Evolutionary conservation across 2,113 vertebrate genomes (phyloP), one percentile per base, ranked within the genome.

Genomic region (Halcyon senegalensis): DNA sequence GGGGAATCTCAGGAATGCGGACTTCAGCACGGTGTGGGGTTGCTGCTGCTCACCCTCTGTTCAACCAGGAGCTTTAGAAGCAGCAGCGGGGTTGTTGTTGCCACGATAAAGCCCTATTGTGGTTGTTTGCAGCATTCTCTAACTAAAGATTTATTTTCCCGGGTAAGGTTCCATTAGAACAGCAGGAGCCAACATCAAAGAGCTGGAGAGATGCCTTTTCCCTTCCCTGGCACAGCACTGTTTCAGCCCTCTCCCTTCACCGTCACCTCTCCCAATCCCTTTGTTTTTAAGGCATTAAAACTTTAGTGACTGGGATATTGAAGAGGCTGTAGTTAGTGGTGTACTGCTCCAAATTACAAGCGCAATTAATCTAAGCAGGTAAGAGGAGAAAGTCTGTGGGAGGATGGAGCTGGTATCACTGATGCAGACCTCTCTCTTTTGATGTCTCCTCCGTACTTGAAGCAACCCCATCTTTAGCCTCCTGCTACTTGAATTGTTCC

Each of bases 1-100:
- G 56, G 80, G 94, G 92, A 91, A 90, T 97, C 95, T 78, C 76
- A 97, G 96, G 97, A 96, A 97, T 96, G 91, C 2, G 4, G 92
- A 84, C 56, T 87, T 72, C 59, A 63, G 94, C 85, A 76, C 23
- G 3, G 24, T 51, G 41, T 72, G 80, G 77, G 44, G 39, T 56
- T 95, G 60, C 72, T 64, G 56, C 82, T 68, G 85, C 81, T 88
- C 56, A 41, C 87, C 66, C 62, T 79, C 87, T 79, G 48, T 72
- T 91, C 89, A 69, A 30, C 84, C 23, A 39, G 67, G 78, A 87
- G 50, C 82, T 95, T 95, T 91, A 93, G 70, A 94, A 88, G 44
- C 64, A 95, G 85, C 33, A 46, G 50, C 87, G 70, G 80, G 3
- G 48, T 72, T 79, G 46, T 33, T 58, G 69, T 79, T 50, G 53